These are phyloP conservation scores for Pelodytes ibericus DNA, from an alignment of 2,797 vertebrate genomes.

Conservation along the genomic window DNA sequence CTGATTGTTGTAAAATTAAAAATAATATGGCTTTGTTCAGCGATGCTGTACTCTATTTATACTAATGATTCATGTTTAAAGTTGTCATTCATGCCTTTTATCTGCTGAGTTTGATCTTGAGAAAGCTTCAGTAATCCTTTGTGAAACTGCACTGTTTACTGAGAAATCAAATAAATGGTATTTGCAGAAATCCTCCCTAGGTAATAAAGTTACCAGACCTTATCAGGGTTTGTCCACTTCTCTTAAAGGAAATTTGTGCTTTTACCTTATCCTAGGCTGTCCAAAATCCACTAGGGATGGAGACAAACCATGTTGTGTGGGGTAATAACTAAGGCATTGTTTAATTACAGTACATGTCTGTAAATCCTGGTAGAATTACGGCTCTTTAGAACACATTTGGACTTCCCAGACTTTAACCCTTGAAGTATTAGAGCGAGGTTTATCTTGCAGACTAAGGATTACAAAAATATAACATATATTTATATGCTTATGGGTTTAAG, in stretches of 20 bases:
- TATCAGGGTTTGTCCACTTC: conserved; percentile 56
- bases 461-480: too few species aligned
- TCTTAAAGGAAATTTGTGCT: conserved; percentile 34
- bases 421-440: too few species aligned
- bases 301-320: too few species aligned
- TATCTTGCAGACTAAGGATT: too few species aligned
- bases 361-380: too few species aligned
- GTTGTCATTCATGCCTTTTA: conserved; percentile 50
- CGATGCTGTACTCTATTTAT: conserved; percentile 60
- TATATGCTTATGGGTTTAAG: too few species aligned
- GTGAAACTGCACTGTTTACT: conserved; percentile 8
- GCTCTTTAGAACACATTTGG: too few species aligned
- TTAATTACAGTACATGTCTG: too few species aligned
- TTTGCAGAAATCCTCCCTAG: conserved; percentile 59
- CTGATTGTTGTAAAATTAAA: conserved; percentile 66
- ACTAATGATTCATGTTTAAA: conserved; percentile 61
- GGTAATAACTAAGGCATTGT: too few species aligned
- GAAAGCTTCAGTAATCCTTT: conserved; percentile 13
- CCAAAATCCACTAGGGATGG: too few species aligned
- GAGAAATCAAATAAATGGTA: conserved; percentile 47
- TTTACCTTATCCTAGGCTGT: too few species aligned
- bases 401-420: too few species aligned
- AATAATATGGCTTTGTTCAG: conserved; percentile 50
- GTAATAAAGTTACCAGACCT: conserved; percentile 55
- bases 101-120: conserved; percentile 44